phyloP scores from a whole-genome alignment of 2,797 vertebrate genomes.

The Gastrophryne carolinensis region DNA sequence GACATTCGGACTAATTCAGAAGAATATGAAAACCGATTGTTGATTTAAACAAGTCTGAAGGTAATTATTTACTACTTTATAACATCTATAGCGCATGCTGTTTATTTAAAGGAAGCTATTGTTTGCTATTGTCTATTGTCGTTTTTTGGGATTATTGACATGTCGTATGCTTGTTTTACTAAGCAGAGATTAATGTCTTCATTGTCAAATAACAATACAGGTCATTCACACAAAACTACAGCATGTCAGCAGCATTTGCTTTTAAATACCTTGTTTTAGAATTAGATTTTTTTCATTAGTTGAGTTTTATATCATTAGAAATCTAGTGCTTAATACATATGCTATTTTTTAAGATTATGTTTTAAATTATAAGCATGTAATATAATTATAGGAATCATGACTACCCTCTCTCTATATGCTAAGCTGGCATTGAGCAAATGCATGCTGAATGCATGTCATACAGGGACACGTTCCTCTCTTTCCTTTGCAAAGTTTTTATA shows the following conservation, averaged over 20 bases:
- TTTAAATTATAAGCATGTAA: no score
- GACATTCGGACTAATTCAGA: conserved; percentile 79
- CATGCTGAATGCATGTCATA: no score
- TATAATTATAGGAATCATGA: no score
- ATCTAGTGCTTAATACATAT: no score
- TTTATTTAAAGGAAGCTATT: background rate
- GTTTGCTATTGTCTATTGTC: background rate
- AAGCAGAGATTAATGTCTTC: background rate
- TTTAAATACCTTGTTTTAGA: background rate
- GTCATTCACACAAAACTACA: background rate
- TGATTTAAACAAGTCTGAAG: conserved; percentile 82
- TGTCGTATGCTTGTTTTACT: background rate
- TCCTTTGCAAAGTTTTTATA: no score
- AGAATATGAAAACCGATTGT: conserved; percentile 84
- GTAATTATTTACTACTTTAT: conserved; percentile 71
- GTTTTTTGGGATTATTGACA: background rate
- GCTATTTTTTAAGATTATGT: no score
- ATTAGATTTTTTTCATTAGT: background rate
- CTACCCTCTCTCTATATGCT: no score
- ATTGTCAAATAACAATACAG: background rate
- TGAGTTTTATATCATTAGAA: no score
- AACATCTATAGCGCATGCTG: background rate
- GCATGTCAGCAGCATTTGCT: background rate
- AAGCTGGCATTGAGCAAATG: no score
- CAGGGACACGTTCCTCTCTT: no score